Conservation (phyloP, 2,113 vertebrate genomes). For the Larimichthys polyactis region DNA sequence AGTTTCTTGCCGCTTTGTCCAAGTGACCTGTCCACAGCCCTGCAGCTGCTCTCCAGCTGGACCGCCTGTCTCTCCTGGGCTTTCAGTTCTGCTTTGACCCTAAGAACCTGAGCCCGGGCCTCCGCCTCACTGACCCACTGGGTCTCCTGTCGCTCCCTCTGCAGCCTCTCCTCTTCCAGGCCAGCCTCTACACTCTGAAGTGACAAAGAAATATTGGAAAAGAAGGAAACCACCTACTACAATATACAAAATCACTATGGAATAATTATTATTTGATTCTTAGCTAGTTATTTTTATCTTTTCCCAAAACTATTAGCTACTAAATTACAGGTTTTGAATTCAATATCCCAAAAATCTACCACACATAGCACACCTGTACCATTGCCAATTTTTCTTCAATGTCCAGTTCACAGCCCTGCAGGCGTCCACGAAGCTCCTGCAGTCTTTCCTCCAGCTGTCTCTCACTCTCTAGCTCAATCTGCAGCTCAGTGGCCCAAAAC, state of each 20-base stretch:
- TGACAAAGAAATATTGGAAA: neutral
- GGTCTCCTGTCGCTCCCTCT: conserved; percentile 89
- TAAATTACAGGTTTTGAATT: neutral
- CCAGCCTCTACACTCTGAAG: conserved; percentile 87
- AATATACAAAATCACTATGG: neutral
- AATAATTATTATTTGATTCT: neutral
- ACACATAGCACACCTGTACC: conserved; percentile 82
- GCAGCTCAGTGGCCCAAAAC: conserved; percentile 97
- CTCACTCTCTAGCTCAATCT: conserved; percentile 97
- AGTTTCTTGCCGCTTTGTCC: conserved; percentile 91
- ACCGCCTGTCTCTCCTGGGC: conserved; percentile 92
- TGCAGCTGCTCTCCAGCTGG: conserved; percentile 93
- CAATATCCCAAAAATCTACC: neutral
- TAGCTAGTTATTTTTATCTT: neutral
- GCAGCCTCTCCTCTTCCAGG: conserved; percentile 91
- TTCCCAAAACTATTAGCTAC: neutral
- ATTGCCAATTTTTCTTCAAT: conserved; percentile 89
- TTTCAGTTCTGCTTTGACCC: conserved; percentile 91
- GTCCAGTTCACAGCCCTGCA: conserved; percentile 89
- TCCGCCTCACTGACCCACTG: conserved; percentile 94
- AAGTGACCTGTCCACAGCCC: conserved; percentile 93
- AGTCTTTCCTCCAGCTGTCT: conserved; percentile 95
- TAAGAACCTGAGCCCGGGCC: conserved; percentile 90
- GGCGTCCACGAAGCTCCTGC: conserved; percentile 89
- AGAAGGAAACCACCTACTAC: neutral